Evolutionary conservation across 2,888 invertebrate genomes (phyloP), one percentile per base, ranked within the genome.

Genomic region (Polydrusus tereticollis): DNA sequence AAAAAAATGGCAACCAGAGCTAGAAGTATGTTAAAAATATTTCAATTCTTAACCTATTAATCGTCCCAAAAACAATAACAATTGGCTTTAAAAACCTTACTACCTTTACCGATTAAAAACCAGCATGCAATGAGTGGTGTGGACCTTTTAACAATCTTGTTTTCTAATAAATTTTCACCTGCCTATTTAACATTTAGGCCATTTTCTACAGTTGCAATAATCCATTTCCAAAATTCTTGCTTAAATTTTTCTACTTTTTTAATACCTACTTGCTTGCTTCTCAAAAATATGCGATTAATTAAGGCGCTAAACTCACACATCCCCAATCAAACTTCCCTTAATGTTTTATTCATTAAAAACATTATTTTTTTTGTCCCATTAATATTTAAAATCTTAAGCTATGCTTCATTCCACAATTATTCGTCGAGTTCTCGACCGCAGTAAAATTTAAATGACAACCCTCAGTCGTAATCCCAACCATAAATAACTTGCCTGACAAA

Each of bases 1-100:
- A 95, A 96, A 90, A 97, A 97, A 92, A 93, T 97, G 93, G 95
- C 96, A 88, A 91, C 92, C 86, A 92, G 93, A 87, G 91, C 93
- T 88, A 90, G 91, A 91, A 91, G 92, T 93, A 92, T 87, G 91
- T 90, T 63, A 36, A 23, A 52, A 58, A 59, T 41, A 4, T 2
- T 20, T 6, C n/a, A n/a, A 21, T 18, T 14, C 10, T 21, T 12
- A 43, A 60, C 1, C 12, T 6, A 33, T 36, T 36, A 36, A 43
- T 14, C n/a, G 14, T 41, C 16, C 38, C n/a, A n/a, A n/a, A n/a
- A 0, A 29, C 12, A 36, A 57, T 29, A 57, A 18, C 12, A n/a
- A 38, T 38, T 43, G 16, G 60, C 14, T 62, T 33, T 33, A 18
- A 18, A 23, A 59, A 58, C 20, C 20, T 47, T 2, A 18, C 59